Base-by-base conservation (phyloP, 1,140 invertebrate genomes). In the Drosophila chauvacae region DNA sequence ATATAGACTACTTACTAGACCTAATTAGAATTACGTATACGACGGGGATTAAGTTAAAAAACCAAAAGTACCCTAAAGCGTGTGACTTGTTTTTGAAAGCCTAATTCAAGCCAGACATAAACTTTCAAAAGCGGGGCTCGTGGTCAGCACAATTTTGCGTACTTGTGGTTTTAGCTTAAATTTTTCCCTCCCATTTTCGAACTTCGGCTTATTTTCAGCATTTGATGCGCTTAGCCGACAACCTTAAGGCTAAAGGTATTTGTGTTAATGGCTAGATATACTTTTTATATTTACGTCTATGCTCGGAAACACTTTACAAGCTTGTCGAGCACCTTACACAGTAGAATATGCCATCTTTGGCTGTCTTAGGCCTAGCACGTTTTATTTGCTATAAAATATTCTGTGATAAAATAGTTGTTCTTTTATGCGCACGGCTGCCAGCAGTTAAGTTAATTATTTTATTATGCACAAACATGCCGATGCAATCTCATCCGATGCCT, bases 91-190 rank as follows among this genome's bases (percentile, higher is more conserved):
- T 87, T 87, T 84, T 80, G 84, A 83, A 87, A 87, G 70, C 62
- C 85, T 85, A 81, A 64, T 85, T 78, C 64, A 65, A 64, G 66
- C 41, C 23, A 77, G 61, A 61, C 64, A 64, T 61, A 66, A 75
- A 77, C 84, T 80, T 78, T 77, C 84, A 88, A 90, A 88, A 87
- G 61, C 50, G 84, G 84, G 84, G 84, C 84, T 87, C 84, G 71
- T 66, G 69, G 80, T 87, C 84, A 88, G 63, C 77, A 69, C 53
- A 80, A 63, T 60, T 80, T 74, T 59, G 84, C 62, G 71, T 63
- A 88, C 84, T 77, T 87, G 74, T 78, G 80, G 84, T 64, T 79
- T 62, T 63, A 13, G 30, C 23, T 61, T 42, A 28, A n/a, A 44
- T 48, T 39, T 62, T 33, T n/a, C n/a, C 35, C 47, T 53, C 42